Percentiles rank a stretch among this genome's conserved stretches.
Evolutionary conservation across 2,888 invertebrate species (phyloP).

Genomic region (Drosophila sordidula): DNA sequence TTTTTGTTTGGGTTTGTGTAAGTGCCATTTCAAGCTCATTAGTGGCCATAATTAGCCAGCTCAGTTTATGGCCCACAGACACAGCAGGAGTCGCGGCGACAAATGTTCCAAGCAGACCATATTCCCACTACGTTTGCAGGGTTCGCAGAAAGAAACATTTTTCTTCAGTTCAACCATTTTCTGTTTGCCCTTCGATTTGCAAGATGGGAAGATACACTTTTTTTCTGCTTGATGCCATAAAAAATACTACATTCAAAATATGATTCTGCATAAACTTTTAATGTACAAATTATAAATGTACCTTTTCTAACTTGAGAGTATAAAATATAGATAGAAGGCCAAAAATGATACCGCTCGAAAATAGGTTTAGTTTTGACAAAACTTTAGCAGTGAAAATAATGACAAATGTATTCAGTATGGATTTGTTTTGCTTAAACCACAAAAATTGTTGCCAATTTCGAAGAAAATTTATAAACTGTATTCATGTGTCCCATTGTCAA

Average conservation of each 20-base stretch:
- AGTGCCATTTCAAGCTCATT: constrained; percentile 81
- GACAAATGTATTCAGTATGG: background rate
- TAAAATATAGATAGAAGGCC: too few relatives aligned
- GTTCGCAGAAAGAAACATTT: background rate
- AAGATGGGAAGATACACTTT: too few relatives aligned
- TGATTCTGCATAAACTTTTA: too few relatives aligned
- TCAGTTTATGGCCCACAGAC: constrained; percentile 75
- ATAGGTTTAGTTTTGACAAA: background rate
- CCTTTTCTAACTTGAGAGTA: too few relatives aligned
- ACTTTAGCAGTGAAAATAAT: background rate
- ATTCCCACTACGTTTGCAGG: constrained; percentile 12
- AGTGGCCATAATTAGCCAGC: constrained; percentile 78
- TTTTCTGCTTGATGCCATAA: too few relatives aligned
- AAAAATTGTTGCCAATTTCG: background rate
- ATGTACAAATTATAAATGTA: too few relatives aligned
- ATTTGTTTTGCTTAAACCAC: background rate
- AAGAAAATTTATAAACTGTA: background rate
- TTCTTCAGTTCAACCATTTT: background rate
- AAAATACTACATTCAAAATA: too few relatives aligned
- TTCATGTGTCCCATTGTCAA: constrained; percentile 21
- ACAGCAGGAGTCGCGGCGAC: constrained; percentile 48
- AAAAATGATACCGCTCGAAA: too few relatives aligned
- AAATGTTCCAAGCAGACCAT: constrained; percentile 34
- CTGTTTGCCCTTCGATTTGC: constrained; percentile 8
- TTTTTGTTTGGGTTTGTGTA: constrained; percentile 49